Conservation (phyloP, 2,113 vertebrate species). For the Ia io region DNA sequence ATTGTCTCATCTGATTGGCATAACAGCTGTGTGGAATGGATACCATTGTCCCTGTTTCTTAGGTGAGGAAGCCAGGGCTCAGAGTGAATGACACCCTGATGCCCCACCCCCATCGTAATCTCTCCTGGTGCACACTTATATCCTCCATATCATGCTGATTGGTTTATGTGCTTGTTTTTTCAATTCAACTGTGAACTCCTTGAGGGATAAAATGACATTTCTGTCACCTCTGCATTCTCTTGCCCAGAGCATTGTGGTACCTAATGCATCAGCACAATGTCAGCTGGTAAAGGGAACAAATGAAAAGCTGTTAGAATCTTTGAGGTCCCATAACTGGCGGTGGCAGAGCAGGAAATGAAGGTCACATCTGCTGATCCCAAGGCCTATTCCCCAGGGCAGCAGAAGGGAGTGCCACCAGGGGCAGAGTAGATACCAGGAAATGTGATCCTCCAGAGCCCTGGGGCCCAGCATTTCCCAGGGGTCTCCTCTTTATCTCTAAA, state of each 20-base stretch:
- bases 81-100: not conserved
- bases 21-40: not conserved
- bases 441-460: no score
- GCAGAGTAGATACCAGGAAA: not conserved
- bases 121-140: not conserved
- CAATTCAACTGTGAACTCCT: not conserved
- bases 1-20: not conserved
- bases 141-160: not conserved
- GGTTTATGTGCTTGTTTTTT: not conserved
- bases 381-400: not conserved
- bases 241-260: not conserved
- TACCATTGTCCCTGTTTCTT: not conserved
- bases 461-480: not conserved
- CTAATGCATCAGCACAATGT: not conserved
- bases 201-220: not conserved
- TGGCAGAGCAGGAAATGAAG: not conserved
- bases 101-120: not conserved
- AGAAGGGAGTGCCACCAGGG: no score
- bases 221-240: not conserved
- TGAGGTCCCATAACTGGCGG: not conserved
- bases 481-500: conserved; percentile 17
- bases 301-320: not conserved
- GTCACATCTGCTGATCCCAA: not conserved
- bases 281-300: not conserved
- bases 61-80: not conserved